These are phyloP conservation scores for Pegoplata infirma DNA, from an alignment of 2,888 invertebrate species.

Conservation along the genomic window DNA sequence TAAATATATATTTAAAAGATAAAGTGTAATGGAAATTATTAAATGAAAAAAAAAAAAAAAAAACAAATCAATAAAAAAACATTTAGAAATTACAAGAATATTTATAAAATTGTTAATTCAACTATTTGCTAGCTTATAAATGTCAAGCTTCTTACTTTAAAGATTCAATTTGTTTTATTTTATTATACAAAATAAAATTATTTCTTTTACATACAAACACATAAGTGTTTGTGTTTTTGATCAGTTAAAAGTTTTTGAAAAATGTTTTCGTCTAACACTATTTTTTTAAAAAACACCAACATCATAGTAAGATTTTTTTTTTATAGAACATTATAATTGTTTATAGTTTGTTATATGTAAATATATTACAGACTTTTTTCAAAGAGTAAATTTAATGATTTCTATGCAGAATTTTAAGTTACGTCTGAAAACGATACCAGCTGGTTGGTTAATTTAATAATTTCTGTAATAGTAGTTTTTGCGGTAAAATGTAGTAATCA, in stretches of 20 bases:
- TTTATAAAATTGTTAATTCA: neutral
- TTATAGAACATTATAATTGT: neutral
- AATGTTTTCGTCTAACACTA: neutral
- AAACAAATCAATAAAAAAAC: neutral
- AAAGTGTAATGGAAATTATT: neutral
- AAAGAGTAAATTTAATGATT: neutral
- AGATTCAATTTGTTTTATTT: neutral
- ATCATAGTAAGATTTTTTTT: neutral
- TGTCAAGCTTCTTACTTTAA: neutral
- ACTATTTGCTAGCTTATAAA: neutral
- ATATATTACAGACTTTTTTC: neutral
- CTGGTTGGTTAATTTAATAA: too few relatives aligned
- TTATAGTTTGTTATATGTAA: neutral
- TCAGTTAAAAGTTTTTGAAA: neutral
- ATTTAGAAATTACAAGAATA: neutral
- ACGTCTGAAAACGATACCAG: neutral
- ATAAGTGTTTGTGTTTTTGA: neutral
- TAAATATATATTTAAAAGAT: neutral
- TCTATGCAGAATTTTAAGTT: too few relatives aligned
- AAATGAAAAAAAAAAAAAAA: neutral
- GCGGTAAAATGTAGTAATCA: constrained; percentile 55
- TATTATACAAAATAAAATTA: neutral
- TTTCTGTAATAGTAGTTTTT: constrained; percentile 8
- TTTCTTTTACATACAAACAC: neutral
- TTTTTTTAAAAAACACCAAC: neutral